Conservation (phyloP, 2,113 vertebrate species). For the Ptilorrhoa leucosticta region DNA sequence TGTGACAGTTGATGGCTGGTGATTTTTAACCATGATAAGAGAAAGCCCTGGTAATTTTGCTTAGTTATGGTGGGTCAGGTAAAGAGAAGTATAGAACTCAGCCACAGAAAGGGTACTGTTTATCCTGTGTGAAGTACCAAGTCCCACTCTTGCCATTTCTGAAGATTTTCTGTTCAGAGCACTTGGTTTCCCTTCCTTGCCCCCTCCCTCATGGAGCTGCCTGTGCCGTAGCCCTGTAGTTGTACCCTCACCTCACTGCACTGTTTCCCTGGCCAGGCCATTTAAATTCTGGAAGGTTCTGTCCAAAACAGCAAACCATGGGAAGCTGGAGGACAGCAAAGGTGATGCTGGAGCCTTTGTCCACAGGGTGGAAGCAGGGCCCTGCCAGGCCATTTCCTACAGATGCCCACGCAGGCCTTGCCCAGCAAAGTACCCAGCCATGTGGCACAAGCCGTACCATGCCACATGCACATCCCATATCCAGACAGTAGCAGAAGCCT, state of each 20-base stretch:
- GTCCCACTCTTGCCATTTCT: rapidly evolving
- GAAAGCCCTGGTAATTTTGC: not conserved
- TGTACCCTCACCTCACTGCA: rapidly evolving
- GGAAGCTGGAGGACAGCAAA: not conserved
- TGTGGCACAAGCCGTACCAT: rapidly evolving
- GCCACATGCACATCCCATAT: not conserved
- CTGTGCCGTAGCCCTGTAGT: not conserved
- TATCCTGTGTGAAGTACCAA: not conserved
- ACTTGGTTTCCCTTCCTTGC: not conserved
- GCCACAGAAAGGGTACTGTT: not conserved
- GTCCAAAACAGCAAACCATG: not conserved
- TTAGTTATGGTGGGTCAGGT: not conserved
- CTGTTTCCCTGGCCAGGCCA: not conserved
- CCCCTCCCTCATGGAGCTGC: not conserved
- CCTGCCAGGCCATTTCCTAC: not conserved
- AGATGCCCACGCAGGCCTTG: not conserved
- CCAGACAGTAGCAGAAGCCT: not conserved
- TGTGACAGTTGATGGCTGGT: not conserved
- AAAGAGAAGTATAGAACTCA: not conserved
- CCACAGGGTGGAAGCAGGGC: not conserved
- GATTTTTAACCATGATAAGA: not conserved
- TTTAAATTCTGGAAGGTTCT: not conserved
- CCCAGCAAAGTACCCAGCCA: not conserved
- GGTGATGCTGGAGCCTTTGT: not conserved
- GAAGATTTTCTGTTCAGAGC: not conserved